These are phyloP conservation scores for Myioborus melanocephalus DNA, from an alignment of 2,797 vertebrate genomes.

Conservation along the genomic window DNA sequence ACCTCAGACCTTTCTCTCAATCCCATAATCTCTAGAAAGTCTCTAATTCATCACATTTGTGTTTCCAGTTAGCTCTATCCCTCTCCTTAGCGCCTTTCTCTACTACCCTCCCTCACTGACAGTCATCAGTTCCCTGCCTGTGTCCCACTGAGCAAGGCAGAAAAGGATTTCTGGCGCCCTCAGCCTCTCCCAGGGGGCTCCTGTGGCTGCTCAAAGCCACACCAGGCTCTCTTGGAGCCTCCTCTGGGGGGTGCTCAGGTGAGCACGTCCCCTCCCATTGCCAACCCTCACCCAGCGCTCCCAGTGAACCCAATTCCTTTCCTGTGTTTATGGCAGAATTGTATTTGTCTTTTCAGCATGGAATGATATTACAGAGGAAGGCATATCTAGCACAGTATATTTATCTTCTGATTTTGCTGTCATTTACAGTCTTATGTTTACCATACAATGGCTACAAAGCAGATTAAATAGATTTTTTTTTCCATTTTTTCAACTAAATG, in stretches of 20 bases:
- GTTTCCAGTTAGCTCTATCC: not conserved
- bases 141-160: not conserved
- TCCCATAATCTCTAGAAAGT: not conserved
- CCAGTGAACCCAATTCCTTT: not conserved
- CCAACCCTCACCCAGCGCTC: not conserved
- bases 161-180: not conserved
- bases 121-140: fast-evolving
- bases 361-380: not conserved
- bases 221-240: not conserved
- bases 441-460: not conserved
- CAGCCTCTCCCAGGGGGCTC: not conserved
- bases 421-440: not conserved
- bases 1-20: not conserved
- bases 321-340: not conserved
- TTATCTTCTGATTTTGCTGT: not conserved
- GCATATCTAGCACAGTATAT: not conserved
- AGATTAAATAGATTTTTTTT: not conserved
- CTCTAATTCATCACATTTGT: not conserved
- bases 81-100: not conserved
- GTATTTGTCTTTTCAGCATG: not conserved
- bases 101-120: not conserved
- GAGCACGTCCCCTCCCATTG: fast-evolving
- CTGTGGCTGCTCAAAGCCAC: not conserved
- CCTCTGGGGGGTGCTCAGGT: not conserved
- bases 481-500: not conserved